These are phyloP conservation scores for Monoplex corrugatus DNA, from an alignment of 2,888 invertebrate genomes.

Conservation along the genomic window DNA sequence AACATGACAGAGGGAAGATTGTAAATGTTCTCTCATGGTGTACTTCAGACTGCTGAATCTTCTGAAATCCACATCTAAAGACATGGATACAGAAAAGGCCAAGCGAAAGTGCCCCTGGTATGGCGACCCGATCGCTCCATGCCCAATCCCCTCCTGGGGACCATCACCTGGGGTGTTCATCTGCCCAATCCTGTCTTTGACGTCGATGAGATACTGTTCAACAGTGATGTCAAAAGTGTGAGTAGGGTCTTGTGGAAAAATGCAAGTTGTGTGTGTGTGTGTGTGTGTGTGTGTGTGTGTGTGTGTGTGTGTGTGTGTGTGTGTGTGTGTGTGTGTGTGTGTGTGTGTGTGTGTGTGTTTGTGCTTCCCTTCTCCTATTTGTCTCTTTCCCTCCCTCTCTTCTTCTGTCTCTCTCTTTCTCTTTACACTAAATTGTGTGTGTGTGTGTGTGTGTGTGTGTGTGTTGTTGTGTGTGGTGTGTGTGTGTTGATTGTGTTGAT, in stretches of 20 bases:
- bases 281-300: not conserved
- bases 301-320: not conserved
- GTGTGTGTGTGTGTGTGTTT: not conserved
- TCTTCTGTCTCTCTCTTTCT: no score
- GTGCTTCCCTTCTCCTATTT: no score
- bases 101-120: slow-evolving; percentile 26
- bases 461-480: no score
- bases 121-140: slow-evolving; percentile 53
- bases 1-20: no score
- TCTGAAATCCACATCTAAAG: not conserved
- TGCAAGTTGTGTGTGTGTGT: not conserved
- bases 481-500: no score
- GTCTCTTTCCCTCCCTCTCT: no score
- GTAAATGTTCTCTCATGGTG: not conserved
- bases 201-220: slow-evolving; percentile 58
- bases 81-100: not conserved
- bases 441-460: not conserved
- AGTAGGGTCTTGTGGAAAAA: not conserved
- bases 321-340: not conserved
- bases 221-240: slow-evolving; percentile 57
- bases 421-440: no score
- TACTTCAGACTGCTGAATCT: not conserved
- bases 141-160: slow-evolving; percentile 57
- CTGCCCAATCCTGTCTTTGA: slow-evolving; percentile 60
- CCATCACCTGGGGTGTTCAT: slow-evolving; percentile 63